These are phyloP conservation scores for Musca domestica DNA, from an alignment of 1,140 invertebrate genomes.

Conservation along the genomic window DNA sequence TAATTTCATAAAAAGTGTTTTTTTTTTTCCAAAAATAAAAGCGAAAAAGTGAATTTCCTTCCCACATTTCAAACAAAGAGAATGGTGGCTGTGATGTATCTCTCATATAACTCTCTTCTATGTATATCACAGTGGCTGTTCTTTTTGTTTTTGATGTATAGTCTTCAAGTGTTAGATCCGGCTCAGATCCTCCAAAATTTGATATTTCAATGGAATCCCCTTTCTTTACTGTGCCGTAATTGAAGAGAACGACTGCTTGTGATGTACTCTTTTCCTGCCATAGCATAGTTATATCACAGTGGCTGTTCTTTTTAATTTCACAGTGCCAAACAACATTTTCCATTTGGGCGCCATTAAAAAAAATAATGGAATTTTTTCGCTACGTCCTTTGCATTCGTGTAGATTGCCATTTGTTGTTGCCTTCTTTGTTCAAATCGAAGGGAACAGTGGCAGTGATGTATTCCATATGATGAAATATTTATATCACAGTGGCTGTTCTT, in stretches of 20 bases:
- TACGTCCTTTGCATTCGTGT: too few species aligned
- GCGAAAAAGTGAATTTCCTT: background rate
- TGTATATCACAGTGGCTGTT: slow-evolving; percentile 24
- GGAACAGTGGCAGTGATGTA: slow-evolving; percentile 46
- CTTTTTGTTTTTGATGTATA: slow-evolving; percentile 12
- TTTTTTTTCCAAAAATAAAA: too few species aligned
- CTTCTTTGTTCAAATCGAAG: slow-evolving; percentile 33
- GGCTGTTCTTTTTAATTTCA: slow-evolving; percentile 51
- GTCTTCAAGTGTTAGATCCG: background rate
- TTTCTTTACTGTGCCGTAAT: background rate
- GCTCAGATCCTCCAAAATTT: too few species aligned
- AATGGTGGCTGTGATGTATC: slow-evolving; percentile 49
- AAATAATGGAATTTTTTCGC: too few species aligned
- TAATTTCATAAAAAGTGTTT: too few species aligned
- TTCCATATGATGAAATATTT: slow-evolving; percentile 31
- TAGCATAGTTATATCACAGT: slow-evolving; percentile 44
- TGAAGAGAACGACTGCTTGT: slow-evolving; percentile 18
- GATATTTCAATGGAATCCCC: background rate
- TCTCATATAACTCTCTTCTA: background rate
- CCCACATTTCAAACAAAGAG: slow-evolving; percentile 35
- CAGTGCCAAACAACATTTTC: slow-evolving; percentile 11
- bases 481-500: slow-evolving; percentile 55
- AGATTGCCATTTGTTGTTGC: slow-evolving; percentile 27
- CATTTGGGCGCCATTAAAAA: background rate
- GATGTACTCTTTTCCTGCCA: slow-evolving; percentile 5